These are phyloP conservation scores for Xyrauchen texanus DNA, from an alignment of 2,113 vertebrate species.

Conservation along the genomic window DNA sequence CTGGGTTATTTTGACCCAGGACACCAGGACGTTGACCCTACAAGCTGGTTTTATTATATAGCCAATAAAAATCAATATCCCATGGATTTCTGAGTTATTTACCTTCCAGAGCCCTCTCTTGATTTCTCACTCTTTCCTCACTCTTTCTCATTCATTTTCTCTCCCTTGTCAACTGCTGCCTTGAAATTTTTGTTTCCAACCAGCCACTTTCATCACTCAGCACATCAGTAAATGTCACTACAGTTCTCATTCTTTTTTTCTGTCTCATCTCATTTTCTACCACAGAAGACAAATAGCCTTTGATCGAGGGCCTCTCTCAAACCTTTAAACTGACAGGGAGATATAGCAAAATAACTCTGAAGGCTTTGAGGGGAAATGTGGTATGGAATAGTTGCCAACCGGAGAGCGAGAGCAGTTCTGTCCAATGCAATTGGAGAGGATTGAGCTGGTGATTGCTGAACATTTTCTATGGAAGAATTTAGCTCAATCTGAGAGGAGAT, in stretches of 20 bases:
- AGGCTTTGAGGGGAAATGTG: not conserved
- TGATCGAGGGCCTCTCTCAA: not conserved
- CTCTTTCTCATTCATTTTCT: not conserved
- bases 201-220: not conserved
- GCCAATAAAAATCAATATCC: conserved; percentile 19
- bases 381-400: not conserved
- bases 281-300: conserved; percentile 18
- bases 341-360: not conserved
- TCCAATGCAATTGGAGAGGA: no score
- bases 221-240: not conserved
- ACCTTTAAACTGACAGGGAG: not conserved
- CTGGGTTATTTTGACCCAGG: not conserved
- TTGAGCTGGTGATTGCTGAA: not conserved
- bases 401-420: no score
- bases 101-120: not conserved
- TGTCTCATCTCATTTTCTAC: not conserved
- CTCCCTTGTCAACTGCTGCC: not conserved
- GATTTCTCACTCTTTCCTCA: not conserved
- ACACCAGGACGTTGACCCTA: not conserved
- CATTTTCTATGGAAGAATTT: not conserved
- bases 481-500: no score
- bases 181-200: not conserved
- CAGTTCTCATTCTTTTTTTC: not conserved
- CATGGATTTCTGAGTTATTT: conserved; percentile 5
- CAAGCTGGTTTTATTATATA: conserved; percentile 13